Evolutionary conservation across 2,888 invertebrate genomes (phyloP).

Genomic region (Lepidochrysops patricia): DNA sequence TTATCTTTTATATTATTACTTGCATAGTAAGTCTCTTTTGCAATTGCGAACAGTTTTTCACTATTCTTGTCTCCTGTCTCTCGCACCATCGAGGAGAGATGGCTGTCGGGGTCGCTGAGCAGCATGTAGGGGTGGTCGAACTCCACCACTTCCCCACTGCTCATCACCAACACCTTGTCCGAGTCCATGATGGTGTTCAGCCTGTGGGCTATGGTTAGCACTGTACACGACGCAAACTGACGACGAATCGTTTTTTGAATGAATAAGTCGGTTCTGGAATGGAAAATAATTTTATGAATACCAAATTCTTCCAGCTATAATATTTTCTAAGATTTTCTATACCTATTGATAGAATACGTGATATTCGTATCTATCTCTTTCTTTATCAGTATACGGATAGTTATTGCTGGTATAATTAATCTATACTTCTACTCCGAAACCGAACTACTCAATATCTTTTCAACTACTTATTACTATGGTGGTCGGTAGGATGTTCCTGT

Average conservation of each 20-base stretch:
- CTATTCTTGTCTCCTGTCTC: slow-evolving; percentile 76
- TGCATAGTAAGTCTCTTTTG: slow-evolving; percentile 57
- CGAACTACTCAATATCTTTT: not conserved
- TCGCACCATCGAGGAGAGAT: slow-evolving; percentile 71
- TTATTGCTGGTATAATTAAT: not conserved
- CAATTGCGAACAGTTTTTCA: slow-evolving; percentile 57
- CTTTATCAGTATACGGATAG: too few species aligned
- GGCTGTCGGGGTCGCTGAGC: slow-evolving; percentile 67
- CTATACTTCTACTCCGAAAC: not conserved
- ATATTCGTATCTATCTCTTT: too few species aligned
- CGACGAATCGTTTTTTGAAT: slow-evolving; percentile 88
- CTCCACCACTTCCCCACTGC: slow-evolving; percentile 75
- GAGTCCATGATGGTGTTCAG: slow-evolving; percentile 95
- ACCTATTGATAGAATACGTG: too few species aligned
- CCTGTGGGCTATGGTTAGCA: slow-evolving; percentile 94
- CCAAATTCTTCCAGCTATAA: too few species aligned
- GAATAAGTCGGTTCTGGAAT: slow-evolving; percentile 81
- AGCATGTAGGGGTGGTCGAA: slow-evolving; percentile 78
- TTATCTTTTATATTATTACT: slow-evolving; percentile 50
- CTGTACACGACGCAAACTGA: slow-evolving; percentile 87
- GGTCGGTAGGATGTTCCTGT: too few species aligned
- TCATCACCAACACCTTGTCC: slow-evolving; percentile 82
- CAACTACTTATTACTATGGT: not conserved
- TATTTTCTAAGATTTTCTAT: too few species aligned
- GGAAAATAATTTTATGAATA: not conserved